A percentile compares a stretch with the other conserved stretches of the same genome.
These are phyloP conservation scores for Mesocentrotus franciscanus DNA, from an alignment of 53 echinoderm and acorn worm genomes.

Conservation along the genomic window DNA sequence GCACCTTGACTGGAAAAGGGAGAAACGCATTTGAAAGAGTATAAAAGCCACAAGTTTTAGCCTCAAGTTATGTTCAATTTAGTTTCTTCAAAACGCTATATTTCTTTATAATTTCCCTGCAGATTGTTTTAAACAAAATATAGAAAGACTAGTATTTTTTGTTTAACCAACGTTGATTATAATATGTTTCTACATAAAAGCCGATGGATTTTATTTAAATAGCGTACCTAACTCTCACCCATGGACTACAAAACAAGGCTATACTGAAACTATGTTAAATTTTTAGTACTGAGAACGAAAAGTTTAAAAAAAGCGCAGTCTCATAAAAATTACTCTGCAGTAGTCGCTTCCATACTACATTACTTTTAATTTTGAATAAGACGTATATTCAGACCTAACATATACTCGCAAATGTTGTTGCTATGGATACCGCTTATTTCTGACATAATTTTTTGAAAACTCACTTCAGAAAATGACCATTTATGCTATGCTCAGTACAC, in stretches of 20 bases:
- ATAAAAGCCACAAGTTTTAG: not conserved
- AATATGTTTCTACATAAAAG: not conserved
- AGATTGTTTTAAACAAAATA: not conserved
- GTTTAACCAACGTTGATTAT: not conserved
- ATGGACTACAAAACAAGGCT: conserved; percentile 13
- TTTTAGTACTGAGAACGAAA: conserved; percentile 19
- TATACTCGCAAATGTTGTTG: not conserved
- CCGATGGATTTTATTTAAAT: not conserved
- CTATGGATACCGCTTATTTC: not conserved
- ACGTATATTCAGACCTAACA: not conserved
- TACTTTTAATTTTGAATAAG: not conserved
- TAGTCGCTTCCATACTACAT: not conserved
- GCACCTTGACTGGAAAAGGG: conserved; percentile 35
- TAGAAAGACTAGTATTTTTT: conserved; percentile 5
- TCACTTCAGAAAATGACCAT: not conserved
- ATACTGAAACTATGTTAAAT: not conserved
- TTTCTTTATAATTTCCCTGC: conserved; percentile 33
- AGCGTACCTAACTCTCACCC: not conserved
- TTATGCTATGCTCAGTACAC: too few relatives aligned
- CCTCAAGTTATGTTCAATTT: not conserved
- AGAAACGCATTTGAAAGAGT: conserved; percentile 41
- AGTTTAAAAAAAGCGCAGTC: not conserved
- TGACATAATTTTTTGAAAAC: not conserved
- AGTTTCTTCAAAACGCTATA: not conserved
- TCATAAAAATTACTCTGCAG: not conserved